phyloP scores from a whole-genome alignment of 2,888 invertebrate species.

The Hermaeophaga mercurialis region DNA sequence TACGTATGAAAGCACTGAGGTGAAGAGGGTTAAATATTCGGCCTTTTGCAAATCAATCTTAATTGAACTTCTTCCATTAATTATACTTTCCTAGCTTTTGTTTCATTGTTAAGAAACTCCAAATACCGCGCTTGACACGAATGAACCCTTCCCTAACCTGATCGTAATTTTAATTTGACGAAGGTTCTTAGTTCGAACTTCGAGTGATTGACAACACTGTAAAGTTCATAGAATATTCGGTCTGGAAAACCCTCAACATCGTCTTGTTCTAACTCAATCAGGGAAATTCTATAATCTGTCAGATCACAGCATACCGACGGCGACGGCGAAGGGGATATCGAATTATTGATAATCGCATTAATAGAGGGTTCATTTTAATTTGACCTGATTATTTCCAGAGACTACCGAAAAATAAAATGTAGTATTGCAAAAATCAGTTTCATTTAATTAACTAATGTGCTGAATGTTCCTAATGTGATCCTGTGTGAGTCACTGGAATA shows the following conservation, averaged over 20 bases:
- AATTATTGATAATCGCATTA: conserved; percentile 30
- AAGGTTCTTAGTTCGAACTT: no score
- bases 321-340: conserved; percentile 6
- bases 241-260: conserved; percentile 28
- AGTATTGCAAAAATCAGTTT: background rate
- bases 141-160: no score
- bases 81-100: no score
- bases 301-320: conserved; percentile 23
- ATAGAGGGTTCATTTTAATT: conserved; percentile 24
- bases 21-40: no score
- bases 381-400: background rate
- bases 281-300: conserved; percentile 34
- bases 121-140: no score
- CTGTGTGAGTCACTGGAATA: conserved; percentile 2
- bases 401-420: background rate
- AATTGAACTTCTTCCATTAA: no score
- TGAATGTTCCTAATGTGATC: background rate
- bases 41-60: no score
- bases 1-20: no score
- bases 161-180: no score
- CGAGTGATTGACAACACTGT: conserved; percentile 27
- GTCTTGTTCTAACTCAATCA: conserved; percentile 32
- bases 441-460: conserved; percentile 8
- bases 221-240: background rate
- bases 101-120: no score